A percentile compares a stretch with the other conserved stretches of the same genome.
Conservation (phyloP, 2,888 invertebrate species). For the Chrysodeixis includens region DNA sequence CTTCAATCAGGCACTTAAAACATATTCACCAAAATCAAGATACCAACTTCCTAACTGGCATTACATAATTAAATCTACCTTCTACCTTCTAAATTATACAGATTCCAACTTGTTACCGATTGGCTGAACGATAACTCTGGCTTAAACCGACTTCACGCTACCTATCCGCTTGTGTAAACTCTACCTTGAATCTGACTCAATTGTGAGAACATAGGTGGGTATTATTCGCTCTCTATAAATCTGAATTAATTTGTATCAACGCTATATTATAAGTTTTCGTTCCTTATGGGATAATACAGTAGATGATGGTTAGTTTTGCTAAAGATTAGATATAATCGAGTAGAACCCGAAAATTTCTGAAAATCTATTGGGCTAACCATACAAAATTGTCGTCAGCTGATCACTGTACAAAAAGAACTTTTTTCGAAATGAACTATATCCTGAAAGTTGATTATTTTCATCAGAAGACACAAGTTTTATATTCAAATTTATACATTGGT, state of each 20-base stretch:
- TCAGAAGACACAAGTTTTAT: too few relatives aligned
- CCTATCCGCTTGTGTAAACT: slow-evolving; percentile 37
- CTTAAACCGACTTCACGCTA: slow-evolving; percentile 45
- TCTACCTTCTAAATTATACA: slow-evolving; percentile 39
- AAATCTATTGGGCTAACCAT: too few relatives aligned
- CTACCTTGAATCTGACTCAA: slow-evolving; percentile 26
- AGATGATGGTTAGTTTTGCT: too few relatives aligned
- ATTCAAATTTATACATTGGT: too few relatives aligned
- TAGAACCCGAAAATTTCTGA: too few relatives aligned
- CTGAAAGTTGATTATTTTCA: too few relatives aligned
- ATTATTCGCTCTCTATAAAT: slow-evolving; percentile 14
- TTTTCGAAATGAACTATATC: too few relatives aligned
- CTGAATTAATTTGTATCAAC: slow-evolving; percentile 19
- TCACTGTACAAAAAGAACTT: too few relatives aligned
- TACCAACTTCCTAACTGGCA: slow-evolving; percentile 10
- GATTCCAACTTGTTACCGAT: slow-evolving; percentile 45
- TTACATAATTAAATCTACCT: slow-evolving; percentile 35
- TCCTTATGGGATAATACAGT: not conserved
- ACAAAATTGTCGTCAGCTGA: too few relatives aligned
- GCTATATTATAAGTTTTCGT: not conserved
- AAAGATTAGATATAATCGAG: too few relatives aligned
- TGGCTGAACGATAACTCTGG: slow-evolving; percentile 47
- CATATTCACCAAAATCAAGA: not conserved
- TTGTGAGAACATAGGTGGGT: slow-evolving; percentile 9
- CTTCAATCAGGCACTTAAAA: not conserved